phyloP scores from a whole-genome alignment of 2,888 invertebrate genomes.

The Cataglyphis rosenhaueri region DNA sequence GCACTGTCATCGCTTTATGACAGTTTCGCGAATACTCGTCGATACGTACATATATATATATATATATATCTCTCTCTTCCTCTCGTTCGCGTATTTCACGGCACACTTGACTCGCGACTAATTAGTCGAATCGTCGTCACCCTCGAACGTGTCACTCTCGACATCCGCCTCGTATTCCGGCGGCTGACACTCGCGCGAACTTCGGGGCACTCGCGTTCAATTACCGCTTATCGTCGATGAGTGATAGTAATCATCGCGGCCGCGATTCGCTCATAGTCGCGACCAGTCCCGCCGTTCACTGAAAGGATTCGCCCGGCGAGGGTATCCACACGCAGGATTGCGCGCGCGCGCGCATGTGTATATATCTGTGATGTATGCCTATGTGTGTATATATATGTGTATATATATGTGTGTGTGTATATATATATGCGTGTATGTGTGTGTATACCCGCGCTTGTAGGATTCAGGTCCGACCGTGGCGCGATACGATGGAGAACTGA shows the following conservation, averaged over 20 bases:
- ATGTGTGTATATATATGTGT: not conserved
- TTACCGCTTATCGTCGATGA: constrained; percentile 39
- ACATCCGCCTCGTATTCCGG: constrained; percentile 17
- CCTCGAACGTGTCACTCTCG: constrained; percentile 26
- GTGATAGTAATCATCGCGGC: not conserved
- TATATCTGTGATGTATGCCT: not conserved
- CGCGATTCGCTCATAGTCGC: constrained; percentile 46
- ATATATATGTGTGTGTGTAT: not conserved
- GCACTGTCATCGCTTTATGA: not conserved
- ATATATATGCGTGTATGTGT: not conserved
- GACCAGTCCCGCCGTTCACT: constrained; percentile 27
- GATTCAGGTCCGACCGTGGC: constrained; percentile 75
- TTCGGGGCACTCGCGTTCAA: constrained; percentile 29
- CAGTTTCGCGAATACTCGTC: not conserved
- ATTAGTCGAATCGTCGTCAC: constrained; percentile 9
- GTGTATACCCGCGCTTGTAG: constrained; percentile 14
- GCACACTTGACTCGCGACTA: constrained; percentile 29
- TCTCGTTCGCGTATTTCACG: not conserved
- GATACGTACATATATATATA: not conserved
- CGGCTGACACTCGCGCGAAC: constrained; percentile 39
- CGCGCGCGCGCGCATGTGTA: constrained; percentile 49
- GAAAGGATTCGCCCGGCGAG: constrained; percentile 33
- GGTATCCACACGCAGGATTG: not conserved
- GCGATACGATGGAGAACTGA: constrained; percentile 82
- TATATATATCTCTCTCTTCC: not conserved